phyloP scores from a whole-genome alignment of 2,113 vertebrate species.

The Mustela lutreola region DNA sequence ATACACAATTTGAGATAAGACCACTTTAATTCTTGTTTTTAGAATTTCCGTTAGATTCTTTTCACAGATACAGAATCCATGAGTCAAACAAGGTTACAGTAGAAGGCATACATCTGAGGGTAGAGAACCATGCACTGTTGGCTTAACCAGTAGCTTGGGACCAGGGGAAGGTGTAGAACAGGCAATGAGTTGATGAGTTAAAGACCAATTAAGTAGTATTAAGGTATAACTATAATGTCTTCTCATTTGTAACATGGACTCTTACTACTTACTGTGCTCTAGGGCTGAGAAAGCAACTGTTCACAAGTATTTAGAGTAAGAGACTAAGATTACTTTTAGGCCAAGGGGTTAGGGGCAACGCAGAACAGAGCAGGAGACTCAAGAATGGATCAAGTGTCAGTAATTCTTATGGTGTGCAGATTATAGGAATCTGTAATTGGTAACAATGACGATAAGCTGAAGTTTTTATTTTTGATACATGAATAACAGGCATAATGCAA shows the following conservation, averaged over 20 bases:
- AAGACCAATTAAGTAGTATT: neutral
- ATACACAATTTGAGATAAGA: slow-evolving; percentile 11
- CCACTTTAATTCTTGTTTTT: neutral
- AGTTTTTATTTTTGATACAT: neutral
- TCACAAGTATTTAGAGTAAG: slow-evolving; percentile 26
- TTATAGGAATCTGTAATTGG: neutral
- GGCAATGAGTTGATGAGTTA: neutral
- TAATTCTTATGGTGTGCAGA: neutral
- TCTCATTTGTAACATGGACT: neutral
- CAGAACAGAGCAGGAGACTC: neutral
- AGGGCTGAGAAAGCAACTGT: neutral
- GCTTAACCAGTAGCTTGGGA: neutral
- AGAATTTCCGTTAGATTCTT: neutral
- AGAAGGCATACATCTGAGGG: neutral
- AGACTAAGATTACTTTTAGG: neutral
- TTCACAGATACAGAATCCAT: neutral
- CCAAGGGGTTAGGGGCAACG: neutral
- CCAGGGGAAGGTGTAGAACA: neutral
- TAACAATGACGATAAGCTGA: neutral
- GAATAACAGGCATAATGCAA: neutral
- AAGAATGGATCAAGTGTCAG: neutral
- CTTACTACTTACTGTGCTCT: neutral
- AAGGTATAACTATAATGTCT: neutral
- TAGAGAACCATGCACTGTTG: neutral
- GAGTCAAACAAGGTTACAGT: neutral